phyloP scores from a whole-genome alignment of 2,888 invertebrate genomes.

The Polydrusus cervinus region DNA sequence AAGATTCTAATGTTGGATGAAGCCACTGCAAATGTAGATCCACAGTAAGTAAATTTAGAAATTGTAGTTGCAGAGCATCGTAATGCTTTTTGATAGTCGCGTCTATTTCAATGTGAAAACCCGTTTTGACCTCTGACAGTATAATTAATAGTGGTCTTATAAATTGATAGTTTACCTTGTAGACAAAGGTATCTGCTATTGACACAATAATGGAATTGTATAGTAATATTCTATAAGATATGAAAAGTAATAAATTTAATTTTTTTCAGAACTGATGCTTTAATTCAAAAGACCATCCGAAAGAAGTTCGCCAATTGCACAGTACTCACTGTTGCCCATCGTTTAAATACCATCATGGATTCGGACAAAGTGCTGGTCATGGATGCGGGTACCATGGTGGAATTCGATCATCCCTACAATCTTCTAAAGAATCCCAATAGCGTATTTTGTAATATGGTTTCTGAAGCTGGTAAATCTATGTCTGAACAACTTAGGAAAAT shows the following conservation, averaged over 20 bases:
- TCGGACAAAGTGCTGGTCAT: conserved; percentile 91
- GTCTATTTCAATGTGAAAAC: too few species aligned
- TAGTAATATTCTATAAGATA: too few species aligned
- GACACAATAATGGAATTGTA: too few species aligned
- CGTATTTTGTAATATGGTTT: conserved; percentile 78
- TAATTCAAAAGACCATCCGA: conserved; percentile 90
- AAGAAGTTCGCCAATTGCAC: conserved; percentile 88
- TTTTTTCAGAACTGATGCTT: conserved; percentile 78
- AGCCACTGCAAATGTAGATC: conserved; percentile 95
- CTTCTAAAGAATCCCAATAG: conserved; percentile 76
- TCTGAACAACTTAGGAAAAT: conserved; percentile 67
- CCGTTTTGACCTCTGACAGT: too few species aligned
- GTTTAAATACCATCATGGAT: conserved; percentile 95
- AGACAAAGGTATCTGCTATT: too few species aligned
- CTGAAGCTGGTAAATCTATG: conserved; percentile 76
- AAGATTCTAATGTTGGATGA: conserved; percentile 91
- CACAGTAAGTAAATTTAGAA: conserved; percentile 75
- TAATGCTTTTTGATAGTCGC: too few species aligned
- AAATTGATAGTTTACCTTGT: too few species aligned
- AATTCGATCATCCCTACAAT: conserved; percentile 84
- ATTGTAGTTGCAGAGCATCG: too few species aligned
- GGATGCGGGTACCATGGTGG: conserved; percentile 85
- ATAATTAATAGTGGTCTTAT: too few species aligned
- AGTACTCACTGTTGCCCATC: conserved; percentile 92
- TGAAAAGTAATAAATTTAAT: too few species aligned